These are phyloP conservation scores for Drosophila arawakana DNA, from an alignment of 1,140 invertebrate species.

Conservation along the genomic window DNA sequence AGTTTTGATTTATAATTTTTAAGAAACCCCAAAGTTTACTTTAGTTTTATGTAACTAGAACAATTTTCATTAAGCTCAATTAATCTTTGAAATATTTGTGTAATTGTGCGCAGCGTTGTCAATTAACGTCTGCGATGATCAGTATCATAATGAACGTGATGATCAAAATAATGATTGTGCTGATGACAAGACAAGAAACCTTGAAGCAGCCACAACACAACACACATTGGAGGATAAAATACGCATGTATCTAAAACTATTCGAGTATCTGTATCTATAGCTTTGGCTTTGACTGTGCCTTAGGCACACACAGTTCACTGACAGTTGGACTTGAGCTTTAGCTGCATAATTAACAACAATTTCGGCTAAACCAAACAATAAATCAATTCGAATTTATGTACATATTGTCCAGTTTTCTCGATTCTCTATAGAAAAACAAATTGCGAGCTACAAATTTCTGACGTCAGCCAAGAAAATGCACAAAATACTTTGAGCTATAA, in stretches of 20 bases:
- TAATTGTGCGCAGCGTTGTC: conserved; percentile 20
- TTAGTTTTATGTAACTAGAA: conserved; percentile 20
- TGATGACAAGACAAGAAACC: conserved; percentile 36
- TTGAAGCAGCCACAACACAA: conserved; percentile 29
- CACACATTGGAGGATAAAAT: conserved; percentile 10
- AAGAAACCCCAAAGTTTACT: not conserved
- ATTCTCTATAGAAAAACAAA: conserved; percentile 10
- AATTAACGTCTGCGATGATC: conserved; percentile 22
- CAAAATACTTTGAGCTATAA: conserved; percentile 6
- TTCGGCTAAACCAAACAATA: conserved; percentile 58
- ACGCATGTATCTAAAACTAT: conserved; percentile 11
- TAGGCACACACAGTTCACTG: conserved; percentile 72
- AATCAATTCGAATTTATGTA: conserved; percentile 60
- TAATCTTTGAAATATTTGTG: conserved; percentile 13
- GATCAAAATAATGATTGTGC: conserved; percentile 5
- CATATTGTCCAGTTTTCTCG: conserved; percentile 7
- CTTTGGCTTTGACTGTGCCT: conserved; percentile 29
- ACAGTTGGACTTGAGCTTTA: conserved; percentile 51
- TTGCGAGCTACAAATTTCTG: not conserved
- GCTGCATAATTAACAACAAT: conserved; percentile 76
- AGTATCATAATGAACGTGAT: conserved; percentile 7
- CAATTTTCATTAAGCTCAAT: conserved; percentile 24
- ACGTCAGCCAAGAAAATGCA: not conserved
- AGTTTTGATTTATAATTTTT: conserved; percentile 33
- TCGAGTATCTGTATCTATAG: conserved; percentile 20